Evolutionary conservation across 1,140 invertebrate genomes (phyloP), one percentile per base, ranked within the genome.

Genomic region (Papilio polytes): DNA sequence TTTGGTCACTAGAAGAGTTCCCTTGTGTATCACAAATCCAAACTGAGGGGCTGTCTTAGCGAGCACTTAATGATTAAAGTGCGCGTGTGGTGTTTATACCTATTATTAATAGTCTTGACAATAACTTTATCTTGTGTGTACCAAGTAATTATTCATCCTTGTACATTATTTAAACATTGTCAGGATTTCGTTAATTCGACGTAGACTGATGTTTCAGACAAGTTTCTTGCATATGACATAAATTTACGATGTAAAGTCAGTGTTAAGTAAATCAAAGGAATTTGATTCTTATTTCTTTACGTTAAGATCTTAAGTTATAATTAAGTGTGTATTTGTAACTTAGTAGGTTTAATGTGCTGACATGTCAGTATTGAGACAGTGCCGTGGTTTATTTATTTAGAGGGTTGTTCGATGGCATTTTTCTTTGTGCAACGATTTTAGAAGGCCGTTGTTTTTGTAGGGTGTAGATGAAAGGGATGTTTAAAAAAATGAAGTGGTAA

Each of bases 381-480:
- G 12, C 51, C 74, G 41, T 76, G 74, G 74, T 76, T 76, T 76
- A 76, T 76, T 76, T 76, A 76, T n/a, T 76, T 51, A 76, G 74
- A 76, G 74, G 74, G 74, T 48, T 70, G 74, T 53, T n/a, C 46
- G 13, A 20, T 76, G 46, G 22, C 74, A 76, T 53, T 26, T 76
- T 76, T 76, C 74, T 76, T 76, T 76, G 74, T 76, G 41, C 22
- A 22, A 76, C 74, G 44, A 76, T 76, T 76, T 76, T 46, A 51
- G 74, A 76, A 26, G 74, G 12, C 73, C 41, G 72, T 76, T 76
- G 44, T 76, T 51, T 76, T 76, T 76, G 44, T 48, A 51, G 74
- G 74, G 74, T 76, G 74, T 12, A 76, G 41, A 76, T 76, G 46
- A 76, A 76, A 76, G 74, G 44, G 74, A 76, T 48, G 74, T 18